Evolutionary conservation across 2,888 invertebrate species (phyloP), one percentile per base, ranked within the genome.

Genomic region (Venusia cambrica): DNA sequence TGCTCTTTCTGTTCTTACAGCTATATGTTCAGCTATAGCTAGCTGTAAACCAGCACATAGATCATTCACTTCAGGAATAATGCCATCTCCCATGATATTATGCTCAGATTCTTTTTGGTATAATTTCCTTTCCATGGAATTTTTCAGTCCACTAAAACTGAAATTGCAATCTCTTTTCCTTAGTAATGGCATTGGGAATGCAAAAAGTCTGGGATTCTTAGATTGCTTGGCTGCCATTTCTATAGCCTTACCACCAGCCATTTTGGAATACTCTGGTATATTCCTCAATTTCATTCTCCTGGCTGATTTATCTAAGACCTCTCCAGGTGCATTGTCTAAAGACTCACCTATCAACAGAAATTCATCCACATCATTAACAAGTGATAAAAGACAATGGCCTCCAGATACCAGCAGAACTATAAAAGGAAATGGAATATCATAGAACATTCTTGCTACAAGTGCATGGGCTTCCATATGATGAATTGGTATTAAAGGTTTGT

Each of bases 381-480:
- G 71, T 15, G 93, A 91, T 39, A 97, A 62, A 38, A 97, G 88
- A 70, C 96, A 94, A 72, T 99, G 97, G 0, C 98, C 98, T 21
- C 99, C 99, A 57, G 98, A 98, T 51, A 97, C 92, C 10, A 99
- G 85, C 10, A 99, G 84, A 20, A 94, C 94, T 38, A 99, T 78
- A 76, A 93, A 99, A 10, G 99, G 99, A 85, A 94, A 98, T 35
- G 92, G 83, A 27, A 97, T 80, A 49, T 90, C 62, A 54, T 90
- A 51, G 47, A 69, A 84, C 91, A 98, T 92, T 66, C 98, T 90
- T 9, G 92, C 93, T 6, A 95, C 95, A 36, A 99, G 83, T 2
- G 99, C 97, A 88, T 99, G 99, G 1, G 99, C 99, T 88, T 98
- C 94, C 99, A 99, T 99, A 60, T 99, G 99, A 87, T 99, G 99